A percentile compares a stretch with the other conserved stretches of the same genome.
Conservation (phyloP, 2,113 vertebrate species). For the Sphyrna mokarran region DNA sequence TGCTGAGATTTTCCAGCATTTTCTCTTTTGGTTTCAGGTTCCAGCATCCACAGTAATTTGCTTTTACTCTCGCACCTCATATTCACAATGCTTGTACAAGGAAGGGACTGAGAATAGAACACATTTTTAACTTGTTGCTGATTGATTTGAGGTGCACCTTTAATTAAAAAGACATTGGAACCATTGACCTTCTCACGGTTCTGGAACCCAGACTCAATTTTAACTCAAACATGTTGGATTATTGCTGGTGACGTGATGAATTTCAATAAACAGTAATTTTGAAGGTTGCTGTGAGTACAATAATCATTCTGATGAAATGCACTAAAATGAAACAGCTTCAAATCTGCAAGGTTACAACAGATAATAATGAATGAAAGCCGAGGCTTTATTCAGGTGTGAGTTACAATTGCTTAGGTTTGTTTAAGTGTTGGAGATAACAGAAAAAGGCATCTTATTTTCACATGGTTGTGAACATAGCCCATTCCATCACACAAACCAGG, state of each 20-base stretch:
- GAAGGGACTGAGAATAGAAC: background rate
- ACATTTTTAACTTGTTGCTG: too few species aligned
- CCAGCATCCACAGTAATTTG: too few species aligned
- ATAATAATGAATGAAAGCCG: background rate
- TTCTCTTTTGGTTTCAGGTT: too few species aligned
- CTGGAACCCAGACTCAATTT: background rate
- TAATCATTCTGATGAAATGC: background rate
- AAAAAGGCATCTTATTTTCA: background rate
- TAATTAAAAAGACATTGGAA: background rate
- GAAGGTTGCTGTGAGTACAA: background rate
- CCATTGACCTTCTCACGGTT: background rate
- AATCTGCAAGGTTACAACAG: background rate
- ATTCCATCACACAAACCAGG: too few species aligned
- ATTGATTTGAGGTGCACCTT: background rate
- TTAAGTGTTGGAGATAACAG: background rate
- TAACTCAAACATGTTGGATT: background rate
- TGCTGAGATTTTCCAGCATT: too few species aligned
- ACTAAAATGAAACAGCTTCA: background rate
- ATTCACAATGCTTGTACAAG: too few species aligned
- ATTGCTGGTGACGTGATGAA: background rate
- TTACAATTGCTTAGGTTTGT: background rate
- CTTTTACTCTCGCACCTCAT: background rate
- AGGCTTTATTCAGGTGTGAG: background rate
- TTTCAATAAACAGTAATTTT: background rate
- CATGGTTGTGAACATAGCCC: too few species aligned